A percentile compares a stretch with the other conserved stretches of the same genome.
These are phyloP conservation scores for Ganaspis sp. DNA, from an alignment of 1,140 invertebrate species.

Conservation along the genomic window DNA sequence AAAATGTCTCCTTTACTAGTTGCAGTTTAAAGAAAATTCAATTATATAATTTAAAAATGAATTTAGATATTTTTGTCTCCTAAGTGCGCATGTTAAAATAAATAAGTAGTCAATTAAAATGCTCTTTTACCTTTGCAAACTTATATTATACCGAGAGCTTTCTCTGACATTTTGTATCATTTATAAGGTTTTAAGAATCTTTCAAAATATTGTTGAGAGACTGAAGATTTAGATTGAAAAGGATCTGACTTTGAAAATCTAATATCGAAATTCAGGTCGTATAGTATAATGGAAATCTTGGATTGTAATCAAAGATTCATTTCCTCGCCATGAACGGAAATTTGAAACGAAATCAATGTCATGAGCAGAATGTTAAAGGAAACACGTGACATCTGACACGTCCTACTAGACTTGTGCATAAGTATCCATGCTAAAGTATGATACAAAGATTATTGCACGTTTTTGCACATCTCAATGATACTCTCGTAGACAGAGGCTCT, in stretches of 20 bases:
- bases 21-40: neutral
- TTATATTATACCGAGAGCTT: no score
- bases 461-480: conserved; percentile 65
- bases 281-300: conserved; percentile 5
- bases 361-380: conserved; percentile 6
- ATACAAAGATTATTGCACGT: conserved; percentile 65
- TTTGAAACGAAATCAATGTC: conserved; percentile 8
- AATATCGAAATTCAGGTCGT: conserved; percentile 1
- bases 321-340: conserved; percentile 1
- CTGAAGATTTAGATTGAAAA: neutral
- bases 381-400: conserved; percentile 27
- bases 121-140: no score
- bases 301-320: conserved; percentile 21
- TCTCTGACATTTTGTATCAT: no score
- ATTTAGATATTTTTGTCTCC: neutral
- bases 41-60: neutral
- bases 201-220: no score
- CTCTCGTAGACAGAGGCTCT: conserved; percentile 30
- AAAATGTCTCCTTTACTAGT: neutral
- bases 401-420: neutral
- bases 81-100: no score
- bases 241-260: neutral
- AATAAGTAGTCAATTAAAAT: no score
- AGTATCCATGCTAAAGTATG: conserved; percentile 60
- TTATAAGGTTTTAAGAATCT: no score